phyloP scores from a whole-genome alignment of 1,140 invertebrate genomes.

The Homarus americanus region DNA sequence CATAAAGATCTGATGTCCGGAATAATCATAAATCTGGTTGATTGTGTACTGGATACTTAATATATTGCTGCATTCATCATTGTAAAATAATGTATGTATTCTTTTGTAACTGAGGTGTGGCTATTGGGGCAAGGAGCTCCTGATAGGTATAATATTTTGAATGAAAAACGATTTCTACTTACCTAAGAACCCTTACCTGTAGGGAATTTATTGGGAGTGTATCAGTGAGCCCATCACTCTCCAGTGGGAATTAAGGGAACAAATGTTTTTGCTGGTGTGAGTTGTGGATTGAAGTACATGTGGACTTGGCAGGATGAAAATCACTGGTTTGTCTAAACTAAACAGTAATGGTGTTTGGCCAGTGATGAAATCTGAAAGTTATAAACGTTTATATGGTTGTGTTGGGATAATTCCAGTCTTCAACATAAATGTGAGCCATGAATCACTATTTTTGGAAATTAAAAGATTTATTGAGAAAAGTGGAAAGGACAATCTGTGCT shows the following conservation, averaged over 20 bases:
- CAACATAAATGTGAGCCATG: constrained; percentile 8
- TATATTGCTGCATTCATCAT: background rate
- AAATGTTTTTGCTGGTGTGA: constrained; percentile 5
- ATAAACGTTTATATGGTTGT: background rate
- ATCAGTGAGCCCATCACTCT: constrained; percentile 14
- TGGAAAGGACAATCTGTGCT: background rate
- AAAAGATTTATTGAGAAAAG: constrained; percentile 20
- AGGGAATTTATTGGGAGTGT: constrained; percentile 21
- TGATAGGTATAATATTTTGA: constrained; percentile 36
- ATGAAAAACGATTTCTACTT: constrained; percentile 44
- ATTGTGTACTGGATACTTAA: constrained; percentile 14
- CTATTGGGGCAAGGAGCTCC: constrained; percentile 22
- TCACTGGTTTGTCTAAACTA: constrained; percentile 17
- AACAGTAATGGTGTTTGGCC: background rate
- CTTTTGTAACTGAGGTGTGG: constrained; percentile 31
- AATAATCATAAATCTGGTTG: constrained; percentile 36
- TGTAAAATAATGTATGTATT: constrained; percentile 29
- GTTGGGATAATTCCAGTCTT: constrained; percentile 7
- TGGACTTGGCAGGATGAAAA: constrained; percentile 25
- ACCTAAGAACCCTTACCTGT: constrained; percentile 13
- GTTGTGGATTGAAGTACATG: constrained; percentile 30
- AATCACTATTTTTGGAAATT: constrained; percentile 19
- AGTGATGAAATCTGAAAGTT: background rate
- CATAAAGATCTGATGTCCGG: constrained; percentile 22
- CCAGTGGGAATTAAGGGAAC: constrained; percentile 2